These are phyloP conservation scores for Sclerurus mexicanus DNA, from an alignment of 2,113 vertebrate species.

Conservation along the genomic window DNA sequence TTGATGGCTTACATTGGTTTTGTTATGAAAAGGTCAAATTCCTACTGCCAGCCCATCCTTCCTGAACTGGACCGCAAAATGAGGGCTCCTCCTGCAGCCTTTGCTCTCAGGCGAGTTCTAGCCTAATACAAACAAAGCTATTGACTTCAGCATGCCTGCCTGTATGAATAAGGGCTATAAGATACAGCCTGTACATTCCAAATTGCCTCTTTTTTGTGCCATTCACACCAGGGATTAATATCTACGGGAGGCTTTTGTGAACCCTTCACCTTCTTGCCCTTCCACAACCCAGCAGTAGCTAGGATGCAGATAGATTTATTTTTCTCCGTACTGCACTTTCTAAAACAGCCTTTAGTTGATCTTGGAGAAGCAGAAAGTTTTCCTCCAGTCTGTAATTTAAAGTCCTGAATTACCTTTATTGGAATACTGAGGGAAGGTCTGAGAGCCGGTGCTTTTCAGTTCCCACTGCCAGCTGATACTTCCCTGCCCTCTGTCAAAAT, in stretches of 20 bases:
- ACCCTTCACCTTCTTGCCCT: slow-evolving; percentile 10
- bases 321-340: background rate
- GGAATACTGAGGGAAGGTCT: background rate
- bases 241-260: slow-evolving; percentile 27
- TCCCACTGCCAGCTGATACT: background rate
- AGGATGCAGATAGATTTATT: background rate
- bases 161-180: slow-evolving; percentile 22
- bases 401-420: background rate
- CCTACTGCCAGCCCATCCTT: background rate
- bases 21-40: background rate
- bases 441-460: background rate
- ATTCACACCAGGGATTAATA: slow-evolving; percentile 26
- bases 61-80: background rate
- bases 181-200: slow-evolving; percentile 6
- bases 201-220: slow-evolving; percentile 27
- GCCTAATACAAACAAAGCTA: slow-evolving; percentile 23
- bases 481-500: slow-evolving; percentile 16
- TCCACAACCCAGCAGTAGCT: background rate
- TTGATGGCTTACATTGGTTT: background rate
- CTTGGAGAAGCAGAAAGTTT: background rate
- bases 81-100: background rate
- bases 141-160: background rate
- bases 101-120: background rate
- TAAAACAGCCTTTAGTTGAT: background rate
- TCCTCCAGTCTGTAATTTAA: background rate